Percentiles rank a stretch among this genome's conserved stretches.
phyloP scores from a whole-genome alignment of 1,140 invertebrate species.

The Eubasilissa regina region DNA sequence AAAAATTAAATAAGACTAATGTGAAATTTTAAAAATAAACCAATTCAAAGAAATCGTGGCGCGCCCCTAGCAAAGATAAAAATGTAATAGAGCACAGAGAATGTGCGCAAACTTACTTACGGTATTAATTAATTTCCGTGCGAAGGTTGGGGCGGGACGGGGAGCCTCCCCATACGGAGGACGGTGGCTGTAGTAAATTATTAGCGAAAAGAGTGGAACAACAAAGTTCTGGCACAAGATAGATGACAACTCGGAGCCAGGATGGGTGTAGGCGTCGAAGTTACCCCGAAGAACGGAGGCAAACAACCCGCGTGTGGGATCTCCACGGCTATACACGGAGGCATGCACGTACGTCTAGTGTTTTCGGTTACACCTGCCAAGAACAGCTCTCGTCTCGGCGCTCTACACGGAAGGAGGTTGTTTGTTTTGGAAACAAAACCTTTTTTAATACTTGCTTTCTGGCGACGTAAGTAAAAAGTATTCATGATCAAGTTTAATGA shows the following conservation, averaged over 20 bases:
- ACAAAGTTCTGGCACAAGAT: conserved; percentile 52
- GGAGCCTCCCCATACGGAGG: too few relatives aligned
- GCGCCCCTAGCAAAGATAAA: background rate
- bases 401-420: background rate
- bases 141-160: background rate
- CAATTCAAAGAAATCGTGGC: too few relatives aligned
- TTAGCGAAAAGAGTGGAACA: conserved; percentile 49
- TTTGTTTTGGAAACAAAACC: conserved; percentile 21
- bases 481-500: too few relatives aligned
- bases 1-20: too few relatives aligned
- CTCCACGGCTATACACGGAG: background rate
- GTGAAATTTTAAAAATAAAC: too few relatives aligned
- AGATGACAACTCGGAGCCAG: conserved; percentile 48
- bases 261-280: conserved; percentile 18
- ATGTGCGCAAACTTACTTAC: conserved; percentile 25
- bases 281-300: background rate
- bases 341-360: background rate
- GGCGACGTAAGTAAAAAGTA: too few relatives aligned
- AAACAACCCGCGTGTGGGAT: conserved; percentile 7
- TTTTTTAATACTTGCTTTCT: too few relatives aligned
- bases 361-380: conserved; percentile 30
- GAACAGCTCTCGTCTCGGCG: background rate
- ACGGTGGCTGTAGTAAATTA: conserved; percentile 39
- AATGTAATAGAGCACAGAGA: background rate
- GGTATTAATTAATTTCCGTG: conserved; percentile 28